Evolutionary conservation across 2,888 invertebrate genomes (phyloP), one percentile per base, ranked within the genome.

Genomic region (Eupithecia subfuscata): DNA sequence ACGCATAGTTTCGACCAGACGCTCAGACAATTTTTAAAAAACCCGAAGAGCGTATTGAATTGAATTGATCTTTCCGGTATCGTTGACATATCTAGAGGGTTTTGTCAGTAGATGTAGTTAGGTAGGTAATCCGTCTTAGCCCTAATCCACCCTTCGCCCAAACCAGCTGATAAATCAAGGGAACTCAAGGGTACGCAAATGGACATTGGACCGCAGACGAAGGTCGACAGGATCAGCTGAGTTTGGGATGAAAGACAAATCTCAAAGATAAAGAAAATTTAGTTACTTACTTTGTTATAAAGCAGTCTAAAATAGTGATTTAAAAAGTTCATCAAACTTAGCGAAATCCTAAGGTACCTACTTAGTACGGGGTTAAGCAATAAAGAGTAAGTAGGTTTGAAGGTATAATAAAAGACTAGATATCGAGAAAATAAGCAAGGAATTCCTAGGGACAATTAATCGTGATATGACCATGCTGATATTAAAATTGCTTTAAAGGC

Each of bases 101-200:
- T 8, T 67, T 64, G 34, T 64, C 64, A 34, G n/a, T 4, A 11
- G 1, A n/a, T 5, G 40, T 34, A 64, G 16, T 11, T 56, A 12
- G 52, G 48, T 34, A 40, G 43, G 43, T 56, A 56, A n/a, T 67
- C 65, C 2, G 22, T 67, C n/a, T 67, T n/a, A 6, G 18, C 65
- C 12, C 40, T 67, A 67, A 67, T 67, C 65, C 40, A 12, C 40
- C 67, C 48, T 73, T 63, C 70, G 73, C 22, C 30, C 60, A 71
- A 80, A 78, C 78, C 78, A 69, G 77, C 71, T 69, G 75, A 75
- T 79, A 79, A 79, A 80, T 79, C 75, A 77, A 73, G 71, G 70
- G 9, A 67, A 67, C n/a, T 75, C 52, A 60, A 70, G 77, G 74
- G 71, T 76, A 75, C 70, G 75, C 69, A 71, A 79, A 79, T 71